phyloP scores from a whole-genome alignment of 2,888 invertebrate species.

The Piscicola geometra region DNA sequence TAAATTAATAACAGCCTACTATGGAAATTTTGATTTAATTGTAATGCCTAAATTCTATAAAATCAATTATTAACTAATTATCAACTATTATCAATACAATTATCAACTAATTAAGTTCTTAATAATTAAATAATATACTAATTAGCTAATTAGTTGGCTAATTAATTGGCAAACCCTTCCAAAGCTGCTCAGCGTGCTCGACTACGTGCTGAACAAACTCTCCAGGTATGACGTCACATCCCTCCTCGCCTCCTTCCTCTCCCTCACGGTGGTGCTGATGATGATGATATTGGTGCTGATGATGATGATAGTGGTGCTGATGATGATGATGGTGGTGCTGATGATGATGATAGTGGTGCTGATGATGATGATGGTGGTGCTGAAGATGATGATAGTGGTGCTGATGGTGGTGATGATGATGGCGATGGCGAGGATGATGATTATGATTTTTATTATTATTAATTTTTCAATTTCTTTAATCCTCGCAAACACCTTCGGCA shows the following conservation, averaged over 20 bases:
- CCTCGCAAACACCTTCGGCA: background rate
- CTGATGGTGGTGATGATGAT: too few relatives aligned
- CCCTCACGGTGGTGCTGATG: slow-evolving; percentile 64
- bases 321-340: background rate
- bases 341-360: background rate
- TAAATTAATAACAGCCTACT: too few relatives aligned
- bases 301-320: background rate
- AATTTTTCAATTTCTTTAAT: background rate
- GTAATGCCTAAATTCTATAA: too few relatives aligned
- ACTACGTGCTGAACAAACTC: slow-evolving; percentile 84
- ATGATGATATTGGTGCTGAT: background rate
- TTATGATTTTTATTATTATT: background rate
- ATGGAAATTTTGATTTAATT: too few relatives aligned
- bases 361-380: background rate
- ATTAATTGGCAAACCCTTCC: too few relatives aligned
- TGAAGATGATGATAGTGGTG: too few relatives aligned
- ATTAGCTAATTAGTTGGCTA: too few relatives aligned
- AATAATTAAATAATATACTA: too few relatives aligned
- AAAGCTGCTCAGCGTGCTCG: slow-evolving; percentile 78
- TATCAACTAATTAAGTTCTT: too few relatives aligned
- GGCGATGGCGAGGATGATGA: background rate
- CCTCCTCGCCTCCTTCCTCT: slow-evolving; percentile 80
- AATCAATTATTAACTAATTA: too few relatives aligned
- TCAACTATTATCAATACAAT: too few relatives aligned
- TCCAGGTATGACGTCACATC: slow-evolving; percentile 97